Percentiles rank a stretch among this genome's conserved stretches.
Conservation (phyloP, 2,113 vertebrate genomes). For the Lasiurus borealis region DNA sequence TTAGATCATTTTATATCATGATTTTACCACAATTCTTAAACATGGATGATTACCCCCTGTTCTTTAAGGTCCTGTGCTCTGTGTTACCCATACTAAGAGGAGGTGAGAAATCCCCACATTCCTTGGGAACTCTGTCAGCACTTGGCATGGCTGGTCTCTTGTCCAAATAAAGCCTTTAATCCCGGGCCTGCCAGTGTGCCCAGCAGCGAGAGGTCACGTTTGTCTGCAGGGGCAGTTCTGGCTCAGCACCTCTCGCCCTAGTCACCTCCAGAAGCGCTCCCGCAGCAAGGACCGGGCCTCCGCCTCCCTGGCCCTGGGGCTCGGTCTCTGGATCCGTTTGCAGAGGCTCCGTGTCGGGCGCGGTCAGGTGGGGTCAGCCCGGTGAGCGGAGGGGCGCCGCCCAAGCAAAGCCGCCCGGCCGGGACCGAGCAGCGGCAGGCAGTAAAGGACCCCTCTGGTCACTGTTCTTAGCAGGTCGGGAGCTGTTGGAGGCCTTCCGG, state of each 20-base stretch:
- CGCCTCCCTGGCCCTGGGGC: neutral
- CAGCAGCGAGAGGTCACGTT: neutral
- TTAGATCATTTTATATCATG: rapidly evolving
- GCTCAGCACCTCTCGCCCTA: neutral
- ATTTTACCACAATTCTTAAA: neutral
- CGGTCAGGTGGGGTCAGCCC: rapidly evolving
- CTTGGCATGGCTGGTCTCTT: neutral
- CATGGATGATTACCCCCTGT: neutral
- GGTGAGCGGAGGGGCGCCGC: neutral
- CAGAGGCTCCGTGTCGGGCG: neutral
- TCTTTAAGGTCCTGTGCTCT: neutral
- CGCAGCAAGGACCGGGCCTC: neutral
- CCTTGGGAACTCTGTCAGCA: neutral
- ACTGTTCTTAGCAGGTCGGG: neutral
- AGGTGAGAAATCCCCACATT: neutral
- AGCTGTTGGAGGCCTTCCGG: neutral
- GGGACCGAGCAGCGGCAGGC: neutral
- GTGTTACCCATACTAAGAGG: neutral
- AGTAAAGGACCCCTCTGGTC: neutral
- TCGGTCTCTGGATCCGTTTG: neutral
- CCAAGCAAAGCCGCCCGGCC: neutral
- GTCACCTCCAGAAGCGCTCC: neutral
- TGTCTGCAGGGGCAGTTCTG: neutral
- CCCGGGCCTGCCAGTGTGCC: neutral
- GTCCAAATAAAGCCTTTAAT: neutral